Evolutionary conservation across 2,888 invertebrate species (phyloP), one percentile per base, ranked within the genome.

Genomic region (Cetonia aurata): DNA sequence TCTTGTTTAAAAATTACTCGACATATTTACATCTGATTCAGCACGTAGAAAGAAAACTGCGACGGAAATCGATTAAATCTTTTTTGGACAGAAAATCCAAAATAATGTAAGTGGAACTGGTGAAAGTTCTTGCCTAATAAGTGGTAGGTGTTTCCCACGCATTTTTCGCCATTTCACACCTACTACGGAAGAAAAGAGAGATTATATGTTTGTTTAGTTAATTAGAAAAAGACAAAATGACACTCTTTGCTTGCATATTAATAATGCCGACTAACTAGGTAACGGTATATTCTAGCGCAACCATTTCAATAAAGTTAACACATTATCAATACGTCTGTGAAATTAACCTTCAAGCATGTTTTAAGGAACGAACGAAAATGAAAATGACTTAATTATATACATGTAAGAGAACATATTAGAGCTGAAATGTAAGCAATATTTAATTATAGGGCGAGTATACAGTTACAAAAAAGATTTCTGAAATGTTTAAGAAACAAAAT

Each of bases 201-300:
- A 66, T 37, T 60, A 69, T 52, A 71, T 52, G 66, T 69, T 67
- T 52, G 33, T 68, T 62, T 55, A 55, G 68, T 71, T 71, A 57
- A 74, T 67, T 71, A 73, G 73, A 77, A 68, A 71, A 75, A 76
- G 76, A 76, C 71, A 73, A 74, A 73, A 73, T 74, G 75, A 72
- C 73, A 75, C 75, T 25, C 25, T 72, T 71, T 74, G 71, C 73
- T 72, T 75, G 73, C 75, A 77, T 76, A 76, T 76, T 76, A 76
- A 77, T 75, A 73, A 77, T 75, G 75, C 73, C 74, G 72, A 70
- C 75, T 74, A 75, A 77, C 76, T 76, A 75, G 73, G 71, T 76
- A 77, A 77, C 77, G 77, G 77, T 73, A 77, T 72, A 73, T 62
- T 68, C 19, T 72, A 55, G 60, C 70, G 31, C 65, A 66, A 73